These are phyloP conservation scores for Hylomyscus alleni DNA, from an alignment of 2,797 vertebrate species.

Conservation along the genomic window DNA sequence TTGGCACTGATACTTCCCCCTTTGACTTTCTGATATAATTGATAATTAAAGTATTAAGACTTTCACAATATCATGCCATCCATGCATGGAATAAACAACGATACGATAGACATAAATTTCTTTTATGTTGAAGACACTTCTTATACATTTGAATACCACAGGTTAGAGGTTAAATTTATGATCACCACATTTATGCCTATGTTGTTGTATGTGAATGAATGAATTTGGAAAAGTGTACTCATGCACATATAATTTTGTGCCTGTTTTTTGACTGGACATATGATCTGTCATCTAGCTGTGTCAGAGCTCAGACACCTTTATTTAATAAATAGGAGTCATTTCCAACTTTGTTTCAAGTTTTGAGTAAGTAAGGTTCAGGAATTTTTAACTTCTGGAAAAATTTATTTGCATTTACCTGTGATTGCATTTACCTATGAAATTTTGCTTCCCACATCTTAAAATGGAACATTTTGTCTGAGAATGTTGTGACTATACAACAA, in stretches of 20 bases:
- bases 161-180: neutral
- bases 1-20: neutral
- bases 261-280: neutral
- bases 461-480: neutral
- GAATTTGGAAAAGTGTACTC: neutral
- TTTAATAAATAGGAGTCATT: neutral
- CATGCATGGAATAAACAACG: neutral
- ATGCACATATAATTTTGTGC: neutral
- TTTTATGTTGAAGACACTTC: neutral
- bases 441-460: neutral
- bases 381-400: neutral
- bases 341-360: neutral
- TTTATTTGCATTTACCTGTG: neutral
- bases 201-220: neutral
- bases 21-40: neutral
- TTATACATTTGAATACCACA: neutral
- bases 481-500: neutral
- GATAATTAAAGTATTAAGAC: neutral
- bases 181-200: neutral
- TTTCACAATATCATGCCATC: neutral
- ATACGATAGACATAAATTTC: too few relatives aligned
- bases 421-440: too few relatives aligned
- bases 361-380: neutral
- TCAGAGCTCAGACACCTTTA: neutral
- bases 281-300: neutral